These are phyloP conservation scores for Emydura subglobosa DNA, from an alignment of 2,113 vertebrate genomes.

Conservation along the genomic window DNA sequence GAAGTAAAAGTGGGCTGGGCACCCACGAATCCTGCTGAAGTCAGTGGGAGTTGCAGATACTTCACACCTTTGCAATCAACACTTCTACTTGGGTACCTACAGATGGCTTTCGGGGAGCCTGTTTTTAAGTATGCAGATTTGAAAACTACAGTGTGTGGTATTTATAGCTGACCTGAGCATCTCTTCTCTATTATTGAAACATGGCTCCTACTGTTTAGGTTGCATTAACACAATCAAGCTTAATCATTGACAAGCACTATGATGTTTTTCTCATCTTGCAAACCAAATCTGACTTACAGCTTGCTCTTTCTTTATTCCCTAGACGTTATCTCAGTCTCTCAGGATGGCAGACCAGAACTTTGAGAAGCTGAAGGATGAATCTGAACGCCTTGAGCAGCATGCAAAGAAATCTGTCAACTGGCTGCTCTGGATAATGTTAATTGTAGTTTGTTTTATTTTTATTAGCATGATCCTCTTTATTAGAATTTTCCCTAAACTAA, in stretches of 20 bases:
- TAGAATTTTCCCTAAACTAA: slow-evolving; percentile 92
- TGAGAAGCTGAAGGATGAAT: slow-evolving; percentile 95
- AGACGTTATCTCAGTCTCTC: slow-evolving; percentile 94
- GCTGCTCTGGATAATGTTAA: slow-evolving; percentile 96
- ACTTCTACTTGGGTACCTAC: background rate
- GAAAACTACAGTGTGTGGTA: background rate
- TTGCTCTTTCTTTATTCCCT: background rate
- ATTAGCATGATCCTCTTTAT: slow-evolving; percentile 99
- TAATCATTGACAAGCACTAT: background rate
- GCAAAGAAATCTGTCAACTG: slow-evolving; percentile 98
- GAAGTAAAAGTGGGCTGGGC: background rate
- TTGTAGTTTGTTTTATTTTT: slow-evolving; percentile 94
- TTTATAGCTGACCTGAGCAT: background rate
- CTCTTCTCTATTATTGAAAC: background rate
- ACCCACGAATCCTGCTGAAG: background rate
- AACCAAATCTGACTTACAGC: accelerated
- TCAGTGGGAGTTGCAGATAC: background rate
- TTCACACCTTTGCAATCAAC: background rate
- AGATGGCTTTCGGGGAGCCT: background rate
- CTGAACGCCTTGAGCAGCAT: slow-evolving; percentile 94
- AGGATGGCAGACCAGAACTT: slow-evolving; percentile 95
- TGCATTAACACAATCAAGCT: background rate
- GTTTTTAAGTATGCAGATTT: background rate
- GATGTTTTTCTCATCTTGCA: too few relatives aligned
- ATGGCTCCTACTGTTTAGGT: background rate